These are phyloP conservation scores for Tenebrio molitor DNA, from an alignment of 1,140 invertebrate genomes.

Conservation along the genomic window DNA sequence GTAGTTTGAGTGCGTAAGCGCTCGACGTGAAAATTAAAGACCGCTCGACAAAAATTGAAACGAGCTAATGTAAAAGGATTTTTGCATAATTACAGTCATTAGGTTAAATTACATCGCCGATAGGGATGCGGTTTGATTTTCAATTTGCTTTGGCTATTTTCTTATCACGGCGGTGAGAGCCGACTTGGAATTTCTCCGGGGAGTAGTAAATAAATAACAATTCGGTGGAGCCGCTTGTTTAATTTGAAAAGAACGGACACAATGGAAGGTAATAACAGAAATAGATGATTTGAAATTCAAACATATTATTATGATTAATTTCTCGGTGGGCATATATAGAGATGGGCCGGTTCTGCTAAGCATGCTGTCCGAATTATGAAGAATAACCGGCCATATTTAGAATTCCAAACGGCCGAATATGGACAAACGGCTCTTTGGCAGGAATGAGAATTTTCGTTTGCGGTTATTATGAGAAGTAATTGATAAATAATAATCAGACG, in stretches of 20 bases:
- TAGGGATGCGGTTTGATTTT: slow-evolving; percentile 4
- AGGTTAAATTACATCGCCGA: not conserved
- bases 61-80: slow-evolving; percentile 15
- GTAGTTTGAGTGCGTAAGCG: slow-evolving; percentile 20
- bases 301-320: slow-evolving; percentile 3
- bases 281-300: slow-evolving; percentile 11
- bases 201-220: not conserved
- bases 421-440: slow-evolving; percentile 17
- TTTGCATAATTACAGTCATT: slow-evolving; percentile 38
- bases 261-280: not conserved
- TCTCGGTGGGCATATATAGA: slow-evolving; percentile 6
- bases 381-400: slow-evolving; percentile 33
- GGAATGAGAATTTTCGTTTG: slow-evolving; percentile 18
- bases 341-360: slow-evolving; percentile 1
- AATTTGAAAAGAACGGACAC: not conserved
- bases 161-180: too few species aligned
- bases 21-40: slow-evolving; percentile 28
- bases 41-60: slow-evolving; percentile 1
- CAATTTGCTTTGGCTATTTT: slow-evolving; percentile 33
- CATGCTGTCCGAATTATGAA: slow-evolving; percentile 1
- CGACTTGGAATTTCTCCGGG: too few species aligned
- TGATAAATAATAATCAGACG: slow-evolving; percentile 22
- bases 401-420: slow-evolving; percentile 13
- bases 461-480: slow-evolving; percentile 19
- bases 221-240: not conserved